A percentile compares a stretch with the other conserved stretches of the same genome.
Conservation (phyloP, 2,113 vertebrate genomes). For the Tyto alba region DNA sequence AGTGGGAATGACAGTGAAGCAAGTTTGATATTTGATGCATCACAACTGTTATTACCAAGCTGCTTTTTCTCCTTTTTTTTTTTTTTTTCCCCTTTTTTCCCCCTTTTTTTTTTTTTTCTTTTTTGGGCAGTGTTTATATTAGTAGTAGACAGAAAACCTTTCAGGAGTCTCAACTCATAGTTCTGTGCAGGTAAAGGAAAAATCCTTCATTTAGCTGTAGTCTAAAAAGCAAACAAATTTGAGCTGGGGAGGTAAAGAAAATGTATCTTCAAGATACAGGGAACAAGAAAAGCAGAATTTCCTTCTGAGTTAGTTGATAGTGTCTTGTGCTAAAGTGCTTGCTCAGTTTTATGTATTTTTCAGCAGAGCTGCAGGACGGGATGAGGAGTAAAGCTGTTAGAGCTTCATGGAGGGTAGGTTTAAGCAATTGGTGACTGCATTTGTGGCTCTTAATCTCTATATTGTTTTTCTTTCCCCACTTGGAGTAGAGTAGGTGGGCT, state of each 20-base stretch:
- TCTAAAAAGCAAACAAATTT: not conserved
- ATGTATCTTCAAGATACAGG: no score
- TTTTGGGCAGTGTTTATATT: not conserved
- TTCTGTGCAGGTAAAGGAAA: not conserved
- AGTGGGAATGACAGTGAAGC: not conserved
- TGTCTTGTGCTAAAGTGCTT: not conserved
- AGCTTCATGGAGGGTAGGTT: not conserved
- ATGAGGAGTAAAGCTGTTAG: not conserved
- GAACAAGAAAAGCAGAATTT: not conserved
- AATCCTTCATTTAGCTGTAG: not conserved
- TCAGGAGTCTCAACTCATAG: not conserved
- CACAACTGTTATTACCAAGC: not conserved
- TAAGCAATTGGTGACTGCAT: not conserved
- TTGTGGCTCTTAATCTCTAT: not conserved
- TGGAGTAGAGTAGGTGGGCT: not conserved
- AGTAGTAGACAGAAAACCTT: not conserved
- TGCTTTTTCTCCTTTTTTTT: not conserved
- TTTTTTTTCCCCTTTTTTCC: no score
- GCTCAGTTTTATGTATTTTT: not conserved
- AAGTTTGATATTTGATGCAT: not conserved
- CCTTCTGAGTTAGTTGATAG: not conserved
- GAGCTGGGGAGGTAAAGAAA: not conserved
- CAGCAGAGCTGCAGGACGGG: not conserved
- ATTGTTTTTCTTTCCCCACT: fast-evolving
- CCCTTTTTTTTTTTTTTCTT: no score